Evolutionary conservation across 2,888 invertebrate genomes (phyloP), one percentile per base, ranked within the genome.

Genomic region (Caenorhabditis japonica): DNA sequence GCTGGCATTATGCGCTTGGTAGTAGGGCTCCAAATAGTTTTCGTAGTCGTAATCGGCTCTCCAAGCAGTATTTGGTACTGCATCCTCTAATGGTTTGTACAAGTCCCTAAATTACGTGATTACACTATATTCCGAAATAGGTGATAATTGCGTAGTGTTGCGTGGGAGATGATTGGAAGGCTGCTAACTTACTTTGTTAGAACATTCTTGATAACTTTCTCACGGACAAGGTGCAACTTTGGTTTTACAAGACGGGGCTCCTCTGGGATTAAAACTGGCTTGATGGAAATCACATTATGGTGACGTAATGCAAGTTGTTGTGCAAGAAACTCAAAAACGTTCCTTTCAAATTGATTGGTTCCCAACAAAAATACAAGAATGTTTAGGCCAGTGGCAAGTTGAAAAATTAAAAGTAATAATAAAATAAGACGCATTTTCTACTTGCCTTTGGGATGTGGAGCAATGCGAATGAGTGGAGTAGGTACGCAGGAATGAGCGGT

Each of bases 251-350:
- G 74, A 47, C 84, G 64, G 3, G 86, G 87, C 55, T 85, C 84
- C 70, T 87, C 87, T n/a, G 87, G 87, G 34, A 87, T 85, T n/a
- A 87, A 68, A 33, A 87, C 73, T 1, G 85, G 84, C 70, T 85
- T 86, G 38, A 87, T 83, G 8, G 85, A 83, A 53, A 83, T 79
- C 30, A 82, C 80, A 49, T 80, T 77, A 73, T 85, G 85, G 60
- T 83, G 83, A 49, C 86, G 70, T 12, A 84, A 69, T 4, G 87
- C 87, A 17, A 87, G 60, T 69, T 86, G 82, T 72, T 87, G 87
- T 12, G 87, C 87, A 15, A 87, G 47, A 55, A 79, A 83, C 61
- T 87, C 85, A 55, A 87, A 83, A 7, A 73, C 79, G 33, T 76
- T 77, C 23, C 87, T 74, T 49, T 87, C 87, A 60, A 78, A 83